A percentile compares a stretch with the other conserved stretches of the same genome.
Conservation (phyloP, 53 echinoderm and acorn worm species). For the Temnopleurus reevesii region DNA sequence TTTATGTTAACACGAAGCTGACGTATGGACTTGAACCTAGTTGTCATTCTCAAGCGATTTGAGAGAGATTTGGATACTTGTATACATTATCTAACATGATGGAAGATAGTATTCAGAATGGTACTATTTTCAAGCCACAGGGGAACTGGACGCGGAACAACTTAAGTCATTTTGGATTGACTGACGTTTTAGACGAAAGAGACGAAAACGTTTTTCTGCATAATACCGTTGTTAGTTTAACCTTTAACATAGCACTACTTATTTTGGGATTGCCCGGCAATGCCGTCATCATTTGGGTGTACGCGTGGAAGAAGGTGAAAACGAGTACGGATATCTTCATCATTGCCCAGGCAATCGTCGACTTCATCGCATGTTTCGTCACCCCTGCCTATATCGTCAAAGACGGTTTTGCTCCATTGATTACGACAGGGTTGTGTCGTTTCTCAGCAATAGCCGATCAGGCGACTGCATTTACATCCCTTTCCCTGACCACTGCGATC, state of each 20-base stretch:
- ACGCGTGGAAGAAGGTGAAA: not conserved
- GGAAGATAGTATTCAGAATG: too few species aligned
- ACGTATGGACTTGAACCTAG: too few species aligned
- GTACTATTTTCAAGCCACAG: too few species aligned
- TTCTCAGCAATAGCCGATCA: too few species aligned
- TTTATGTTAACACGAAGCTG: too few species aligned
- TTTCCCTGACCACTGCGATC: not conserved
- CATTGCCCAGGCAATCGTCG: not conserved
- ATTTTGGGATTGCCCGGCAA: conserved; percentile 5
- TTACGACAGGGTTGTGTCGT: not conserved
- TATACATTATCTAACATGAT: too few species aligned
- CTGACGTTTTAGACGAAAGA: too few species aligned
- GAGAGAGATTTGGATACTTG: too few species aligned
- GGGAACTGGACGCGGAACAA: too few species aligned
- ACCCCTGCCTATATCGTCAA: not conserved
- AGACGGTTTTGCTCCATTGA: not conserved
- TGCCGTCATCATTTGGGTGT: not conserved
- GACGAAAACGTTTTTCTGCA: too few species aligned
- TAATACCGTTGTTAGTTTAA: not conserved
- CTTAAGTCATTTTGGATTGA: too few species aligned
- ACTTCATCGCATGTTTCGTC: not conserved
- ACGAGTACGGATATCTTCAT: conserved; percentile 30
- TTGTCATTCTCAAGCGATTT: too few species aligned
- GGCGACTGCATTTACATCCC: not conserved
- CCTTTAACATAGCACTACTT: not conserved